Conservation (phyloP, 2,113 vertebrate species). For the Athene cunicularia region DNA sequence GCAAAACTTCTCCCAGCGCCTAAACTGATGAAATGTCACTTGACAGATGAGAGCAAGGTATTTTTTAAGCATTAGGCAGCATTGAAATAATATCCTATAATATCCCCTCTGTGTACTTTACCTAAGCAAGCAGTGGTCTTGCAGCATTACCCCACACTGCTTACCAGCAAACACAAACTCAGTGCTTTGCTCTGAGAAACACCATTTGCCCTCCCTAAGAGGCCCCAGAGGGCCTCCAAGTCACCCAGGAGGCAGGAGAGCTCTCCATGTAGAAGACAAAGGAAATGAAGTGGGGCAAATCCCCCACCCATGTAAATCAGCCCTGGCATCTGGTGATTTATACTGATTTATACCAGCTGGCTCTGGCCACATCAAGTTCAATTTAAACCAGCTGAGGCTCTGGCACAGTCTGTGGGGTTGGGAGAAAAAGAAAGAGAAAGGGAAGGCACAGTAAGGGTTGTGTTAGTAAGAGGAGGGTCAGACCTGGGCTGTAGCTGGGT, state of each 20-base stretch:
- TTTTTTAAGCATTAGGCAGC: neutral
- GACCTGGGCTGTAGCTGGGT: neutral
- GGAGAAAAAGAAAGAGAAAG: neutral
- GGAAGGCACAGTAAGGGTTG: neutral
- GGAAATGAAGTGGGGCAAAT: neutral
- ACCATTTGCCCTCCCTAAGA: neutral
- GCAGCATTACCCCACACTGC: neutral
- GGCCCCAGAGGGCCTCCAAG: neutral
- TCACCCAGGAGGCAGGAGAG: neutral
- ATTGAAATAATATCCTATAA: neutral
- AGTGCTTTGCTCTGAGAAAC: neutral
- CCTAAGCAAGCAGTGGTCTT: neutral
- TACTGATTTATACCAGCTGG: slow-evolving; percentile 9
- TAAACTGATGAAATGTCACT: neutral
- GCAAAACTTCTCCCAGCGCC: neutral
- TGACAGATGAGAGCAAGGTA: neutral
- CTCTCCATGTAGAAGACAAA: neutral
- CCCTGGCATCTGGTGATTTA: neutral
- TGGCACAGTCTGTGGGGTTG: neutral
- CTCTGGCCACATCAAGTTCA: neutral
- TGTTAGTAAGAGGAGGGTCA: neutral
- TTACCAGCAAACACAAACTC: neutral
- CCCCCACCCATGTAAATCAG: neutral
- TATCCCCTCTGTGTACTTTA: fast-evolving
- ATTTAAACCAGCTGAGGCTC: slow-evolving; percentile 1